Percentiles rank a stretch among this genome's conserved stretches.
phyloP scores from a whole-genome alignment of 1,140 invertebrate species.

The Pseudoatta argentina region DNA sequence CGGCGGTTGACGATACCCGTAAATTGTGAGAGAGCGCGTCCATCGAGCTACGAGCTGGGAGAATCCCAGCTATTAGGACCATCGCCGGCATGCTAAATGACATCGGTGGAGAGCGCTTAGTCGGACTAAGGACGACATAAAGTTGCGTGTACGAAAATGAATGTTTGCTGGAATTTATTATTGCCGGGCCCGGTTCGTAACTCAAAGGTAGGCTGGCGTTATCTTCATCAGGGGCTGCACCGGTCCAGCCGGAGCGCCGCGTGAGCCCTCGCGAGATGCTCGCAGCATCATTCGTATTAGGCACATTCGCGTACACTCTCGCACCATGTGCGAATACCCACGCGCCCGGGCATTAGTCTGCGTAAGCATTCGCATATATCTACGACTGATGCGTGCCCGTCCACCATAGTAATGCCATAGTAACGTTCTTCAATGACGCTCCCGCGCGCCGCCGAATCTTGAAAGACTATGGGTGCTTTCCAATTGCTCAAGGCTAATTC shows the following conservation, averaged over 20 bases:
- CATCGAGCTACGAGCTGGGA: slow-evolving; percentile 72
- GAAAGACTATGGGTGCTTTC: neutral
- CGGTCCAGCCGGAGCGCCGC: slow-evolving; percentile 67
- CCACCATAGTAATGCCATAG: slow-evolving; percentile 5
- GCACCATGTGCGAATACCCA: slow-evolving; percentile 31
- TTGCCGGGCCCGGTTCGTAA: slow-evolving; percentile 83
- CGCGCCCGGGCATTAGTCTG: slow-evolving; percentile 44
- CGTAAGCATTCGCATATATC: slow-evolving; percentile 59
- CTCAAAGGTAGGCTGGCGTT: slow-evolving; percentile 85
- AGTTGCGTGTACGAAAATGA: slow-evolving; percentile 86
- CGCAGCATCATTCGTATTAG: slow-evolving; percentile 72
- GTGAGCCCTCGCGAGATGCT: slow-evolving; percentile 71
- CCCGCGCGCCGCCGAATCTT: neutral
- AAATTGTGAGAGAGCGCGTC: slow-evolving; percentile 76
- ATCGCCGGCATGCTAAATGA: slow-evolving; percentile 85
- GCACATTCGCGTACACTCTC: slow-evolving; percentile 55
- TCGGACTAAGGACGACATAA: slow-evolving; percentile 85
- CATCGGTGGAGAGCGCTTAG: slow-evolving; percentile 83
- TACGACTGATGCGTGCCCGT: slow-evolving; percentile 53
- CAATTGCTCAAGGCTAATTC: too few species aligned
- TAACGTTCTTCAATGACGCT: slow-evolving; percentile 9
- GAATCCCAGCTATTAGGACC: slow-evolving; percentile 82
- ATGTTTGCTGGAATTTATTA: slow-evolving; percentile 87
- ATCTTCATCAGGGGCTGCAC: slow-evolving; percentile 85
- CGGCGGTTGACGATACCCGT: slow-evolving; percentile 71